Conservation (phyloP, 1,140 invertebrate genomes). For the Ceratosolen solmsi region DNA sequence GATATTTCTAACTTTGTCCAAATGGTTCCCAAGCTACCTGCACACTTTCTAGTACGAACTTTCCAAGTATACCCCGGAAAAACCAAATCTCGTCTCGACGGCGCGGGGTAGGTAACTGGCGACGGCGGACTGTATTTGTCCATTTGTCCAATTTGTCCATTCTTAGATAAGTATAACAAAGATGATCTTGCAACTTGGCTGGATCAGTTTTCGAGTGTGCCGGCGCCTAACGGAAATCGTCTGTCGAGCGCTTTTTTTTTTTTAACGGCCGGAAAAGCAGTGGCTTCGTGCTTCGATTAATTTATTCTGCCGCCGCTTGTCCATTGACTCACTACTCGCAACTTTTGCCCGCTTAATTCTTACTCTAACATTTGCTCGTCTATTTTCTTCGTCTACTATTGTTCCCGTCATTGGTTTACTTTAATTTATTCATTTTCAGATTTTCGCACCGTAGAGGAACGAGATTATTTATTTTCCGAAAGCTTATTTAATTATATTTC, state of each 20-base stretch:
- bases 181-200: not conserved
- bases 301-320: slow-evolving; percentile 50
- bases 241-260: slow-evolving; percentile 48
- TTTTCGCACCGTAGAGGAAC: no score
- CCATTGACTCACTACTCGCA: slow-evolving; percentile 1
- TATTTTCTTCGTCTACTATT: not conserved
- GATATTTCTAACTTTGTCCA: not conserved
- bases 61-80: not conserved
- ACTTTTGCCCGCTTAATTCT: not conserved
- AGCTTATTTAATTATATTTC: no score
- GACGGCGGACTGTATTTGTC: no score
- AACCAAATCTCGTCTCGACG: not conserved
- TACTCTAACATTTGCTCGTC: not conserved
- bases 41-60: not conserved
- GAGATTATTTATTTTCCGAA: no score
- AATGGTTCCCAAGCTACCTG: not conserved
- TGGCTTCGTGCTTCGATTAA: slow-evolving; percentile 59
- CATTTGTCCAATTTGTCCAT: not conserved
- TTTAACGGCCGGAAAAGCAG: slow-evolving; percentile 60
- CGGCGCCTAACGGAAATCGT: slow-evolving; percentile 10
- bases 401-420: no score
- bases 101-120: not conserved
- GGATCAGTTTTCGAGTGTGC: not conserved
- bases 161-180: not conserved
- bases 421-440: no score